These are phyloP conservation scores for Anolis sagrei DNA, from an alignment of 2,113 vertebrate species.

Conservation along the genomic window DNA sequence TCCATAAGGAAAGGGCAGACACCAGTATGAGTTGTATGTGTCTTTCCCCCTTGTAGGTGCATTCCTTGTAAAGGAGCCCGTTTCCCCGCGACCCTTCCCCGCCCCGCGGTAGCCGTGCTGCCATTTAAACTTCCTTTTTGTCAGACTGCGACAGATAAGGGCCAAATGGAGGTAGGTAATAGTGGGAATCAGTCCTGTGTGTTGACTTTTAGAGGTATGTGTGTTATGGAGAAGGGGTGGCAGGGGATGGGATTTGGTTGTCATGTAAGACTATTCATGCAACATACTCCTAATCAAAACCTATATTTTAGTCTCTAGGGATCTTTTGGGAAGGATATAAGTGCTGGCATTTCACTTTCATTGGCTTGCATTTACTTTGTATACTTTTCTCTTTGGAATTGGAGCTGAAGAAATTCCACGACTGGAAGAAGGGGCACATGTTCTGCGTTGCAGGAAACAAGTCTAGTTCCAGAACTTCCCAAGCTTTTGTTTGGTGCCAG, in stretches of 20 bases:
- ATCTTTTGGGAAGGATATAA: not conserved
- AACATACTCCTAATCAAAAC: not conserved
- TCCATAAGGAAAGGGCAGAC: too few relatives aligned
- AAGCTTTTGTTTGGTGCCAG: too few relatives aligned
- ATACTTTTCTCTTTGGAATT: not conserved
- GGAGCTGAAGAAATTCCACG: too few relatives aligned
- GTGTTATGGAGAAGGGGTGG: too few relatives aligned
- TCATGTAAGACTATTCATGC: not conserved
- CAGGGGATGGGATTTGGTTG: not conserved
- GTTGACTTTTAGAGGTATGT: not conserved
- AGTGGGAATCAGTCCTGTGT: not conserved
- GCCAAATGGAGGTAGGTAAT: slow-evolving; percentile 94
- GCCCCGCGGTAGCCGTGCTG: slow-evolving; percentile 90
- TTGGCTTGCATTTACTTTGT: not conserved
- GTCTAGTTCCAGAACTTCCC: too few relatives aligned
- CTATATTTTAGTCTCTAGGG: not conserved
- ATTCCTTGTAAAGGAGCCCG: slow-evolving; percentile 96
- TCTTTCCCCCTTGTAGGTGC: slow-evolving; percentile 82
- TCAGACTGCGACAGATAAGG: slow-evolving; percentile 92
- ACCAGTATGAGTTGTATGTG: not conserved
- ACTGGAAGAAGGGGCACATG: too few relatives aligned
- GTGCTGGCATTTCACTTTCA: not conserved
- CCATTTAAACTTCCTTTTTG: slow-evolving; percentile 92
- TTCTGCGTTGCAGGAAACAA: too few relatives aligned
- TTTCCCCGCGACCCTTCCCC: slow-evolving; percentile 93